Conservation (phyloP, 2,797 vertebrate genomes). For the Hydrolagus colliei region DNA sequence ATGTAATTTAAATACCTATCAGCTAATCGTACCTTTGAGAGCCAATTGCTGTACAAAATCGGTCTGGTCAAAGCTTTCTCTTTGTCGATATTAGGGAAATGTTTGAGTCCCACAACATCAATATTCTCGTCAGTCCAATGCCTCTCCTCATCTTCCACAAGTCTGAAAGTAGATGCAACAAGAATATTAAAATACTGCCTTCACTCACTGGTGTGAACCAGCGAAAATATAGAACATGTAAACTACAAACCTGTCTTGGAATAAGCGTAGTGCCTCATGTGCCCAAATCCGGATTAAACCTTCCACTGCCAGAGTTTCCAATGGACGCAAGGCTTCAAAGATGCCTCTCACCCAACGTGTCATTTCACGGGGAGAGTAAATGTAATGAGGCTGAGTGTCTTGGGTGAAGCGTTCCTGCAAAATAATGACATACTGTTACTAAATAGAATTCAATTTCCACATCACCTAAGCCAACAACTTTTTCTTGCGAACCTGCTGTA, state of each 20-base stretch:
- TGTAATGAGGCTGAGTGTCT: slow-evolving; percentile 95
- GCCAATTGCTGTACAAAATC: slow-evolving; percentile 98
- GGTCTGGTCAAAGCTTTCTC: slow-evolving; percentile 86
- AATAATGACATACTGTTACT: background rate
- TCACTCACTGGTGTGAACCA: background rate
- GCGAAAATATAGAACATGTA: background rate
- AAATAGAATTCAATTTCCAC: background rate
- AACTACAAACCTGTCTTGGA: slow-evolving; percentile 82
- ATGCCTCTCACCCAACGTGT: slow-evolving; percentile 97
- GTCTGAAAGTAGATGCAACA: slow-evolving; percentile 52
- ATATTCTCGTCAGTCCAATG: slow-evolving; percentile 98
- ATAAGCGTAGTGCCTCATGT: slow-evolving; percentile 91
- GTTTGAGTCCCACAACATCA: slow-evolving; percentile 86
- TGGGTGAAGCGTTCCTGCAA: slow-evolving; percentile 92
- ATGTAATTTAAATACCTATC: background rate
- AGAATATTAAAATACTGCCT: background rate
- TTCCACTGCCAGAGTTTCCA: slow-evolving; percentile 91
- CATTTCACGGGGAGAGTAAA: slow-evolving; percentile 98
- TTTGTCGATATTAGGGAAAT: slow-evolving; percentile 95
- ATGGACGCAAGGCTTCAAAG: slow-evolving; percentile 85
- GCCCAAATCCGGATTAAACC: slow-evolving; percentile 97
- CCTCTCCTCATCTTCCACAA: slow-evolving; percentile 92
- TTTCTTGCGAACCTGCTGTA: background rate
- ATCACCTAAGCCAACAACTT: background rate
- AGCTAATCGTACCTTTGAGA: slow-evolving; percentile 75